A percentile compares a stretch with the other conserved stretches of the same genome.
These are phyloP conservation scores for Leucosticte australis DNA, from an alignment of 2,113 vertebrate genomes.

Conservation along the genomic window DNA sequence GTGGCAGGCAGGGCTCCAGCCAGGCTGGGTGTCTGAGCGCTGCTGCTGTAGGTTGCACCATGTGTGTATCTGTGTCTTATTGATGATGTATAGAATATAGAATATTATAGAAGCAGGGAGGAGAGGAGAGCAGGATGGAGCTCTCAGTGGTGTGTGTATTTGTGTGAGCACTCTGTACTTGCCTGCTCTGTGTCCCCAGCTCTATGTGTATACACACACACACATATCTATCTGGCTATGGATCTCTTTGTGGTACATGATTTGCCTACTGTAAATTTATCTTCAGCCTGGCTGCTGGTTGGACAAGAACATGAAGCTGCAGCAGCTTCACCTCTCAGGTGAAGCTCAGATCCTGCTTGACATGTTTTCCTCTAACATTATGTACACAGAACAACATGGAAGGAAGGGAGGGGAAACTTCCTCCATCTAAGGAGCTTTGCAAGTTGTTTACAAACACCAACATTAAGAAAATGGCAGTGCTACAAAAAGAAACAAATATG, in stretches of 20 bases:
- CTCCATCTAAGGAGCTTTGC: not conserved
- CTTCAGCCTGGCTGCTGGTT: not conserved
- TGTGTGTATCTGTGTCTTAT: fast-evolving
- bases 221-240: fast-evolving
- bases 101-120: too few relatives aligned
- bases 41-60: not conserved
- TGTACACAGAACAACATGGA: not conserved
- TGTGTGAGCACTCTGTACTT: fast-evolving
- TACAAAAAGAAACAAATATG: not conserved
- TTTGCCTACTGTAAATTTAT: not conserved
- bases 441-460: not conserved
- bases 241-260: not conserved
- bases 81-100: too few relatives aligned
- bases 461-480: not conserved
- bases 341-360: not conserved
- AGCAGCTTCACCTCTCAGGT: not conserved
- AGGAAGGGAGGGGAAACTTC: not conserved
- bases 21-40: not conserved
- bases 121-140: not conserved
- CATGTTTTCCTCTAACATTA: not conserved
- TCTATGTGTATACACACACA: not conserved
- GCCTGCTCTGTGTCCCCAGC: not conserved
- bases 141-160: not conserved
- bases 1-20: not conserved
- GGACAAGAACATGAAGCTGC: not conserved